Conservation (phyloP, 2,113 vertebrate genomes). For the Periophthalmodon schlosseri region DNA sequence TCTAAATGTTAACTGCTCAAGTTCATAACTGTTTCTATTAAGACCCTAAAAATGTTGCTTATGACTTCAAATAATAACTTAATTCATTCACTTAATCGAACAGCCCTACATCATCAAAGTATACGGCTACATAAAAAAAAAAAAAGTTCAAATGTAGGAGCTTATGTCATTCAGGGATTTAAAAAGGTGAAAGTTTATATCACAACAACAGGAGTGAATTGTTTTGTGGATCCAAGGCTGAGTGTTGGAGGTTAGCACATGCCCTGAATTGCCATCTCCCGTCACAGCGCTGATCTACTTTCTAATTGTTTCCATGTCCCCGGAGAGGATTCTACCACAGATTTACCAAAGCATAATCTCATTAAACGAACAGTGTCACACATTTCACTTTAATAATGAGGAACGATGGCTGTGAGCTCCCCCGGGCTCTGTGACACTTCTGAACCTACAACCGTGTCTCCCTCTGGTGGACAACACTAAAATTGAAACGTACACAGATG, state of each 20-base stretch:
- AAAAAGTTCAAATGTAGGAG: too few relatives aligned
- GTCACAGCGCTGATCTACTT: slow-evolving; percentile 66
- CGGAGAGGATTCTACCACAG: slow-evolving; percentile 5
- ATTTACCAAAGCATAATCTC: slow-evolving; percentile 31
- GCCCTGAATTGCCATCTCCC: slow-evolving; percentile 64
- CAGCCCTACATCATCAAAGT: too few relatives aligned
- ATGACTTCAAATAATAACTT: too few relatives aligned
- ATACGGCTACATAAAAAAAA: too few relatives aligned
- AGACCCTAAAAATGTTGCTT: too few relatives aligned
- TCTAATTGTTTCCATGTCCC: slow-evolving; percentile 62
- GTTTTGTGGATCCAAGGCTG: slow-evolving; percentile 24
- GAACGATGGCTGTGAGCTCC: slow-evolving; percentile 32
- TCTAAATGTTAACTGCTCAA: too few relatives aligned
- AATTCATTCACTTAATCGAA: too few relatives aligned
- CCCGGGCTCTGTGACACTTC: slow-evolving; percentile 60
- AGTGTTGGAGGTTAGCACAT: slow-evolving; percentile 55
- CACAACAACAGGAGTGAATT: background rate
- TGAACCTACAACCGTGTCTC: slow-evolving; percentile 15
- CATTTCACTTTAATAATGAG: slow-evolving; percentile 31
- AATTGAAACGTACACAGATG: background rate
- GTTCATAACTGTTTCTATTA: too few relatives aligned
- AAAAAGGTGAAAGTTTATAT: background rate
- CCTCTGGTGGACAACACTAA: slow-evolving; percentile 44
- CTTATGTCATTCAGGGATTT: too few relatives aligned
- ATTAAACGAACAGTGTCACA: slow-evolving; percentile 37